Evolutionary conservation across 92 coral and sea anemone genomes (phyloP), one percentile per base, ranked within the genome.

Genomic region (Umimayanthus chanpuru): DNA sequence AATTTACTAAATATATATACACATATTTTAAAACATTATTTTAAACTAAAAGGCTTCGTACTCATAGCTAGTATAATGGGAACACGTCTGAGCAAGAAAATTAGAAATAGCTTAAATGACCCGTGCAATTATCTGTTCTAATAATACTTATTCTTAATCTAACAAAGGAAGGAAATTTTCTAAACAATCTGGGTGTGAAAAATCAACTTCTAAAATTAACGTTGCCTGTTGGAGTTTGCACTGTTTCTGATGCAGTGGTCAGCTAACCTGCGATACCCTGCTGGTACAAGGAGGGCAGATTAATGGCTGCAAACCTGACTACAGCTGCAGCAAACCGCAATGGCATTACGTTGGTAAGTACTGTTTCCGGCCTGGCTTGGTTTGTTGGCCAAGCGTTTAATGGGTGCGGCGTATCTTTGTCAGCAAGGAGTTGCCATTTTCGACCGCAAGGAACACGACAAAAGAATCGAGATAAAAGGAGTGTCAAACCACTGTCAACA

Each of bases 361-460:
- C 58, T 39, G 75, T 65, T 81, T 81, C 86, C 68, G 68, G 8
- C 68, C 86, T 81, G 86, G 44, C 86, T 38, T 32, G 47, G 73
- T 40, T 81, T 44, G 87, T 44, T 70, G 77, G 77, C 47, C 56
- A 40, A 81, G 65, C 64, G 25, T 41, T 47, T 18, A 81, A 44
- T 29, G 78, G 87, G 87, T 44, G 77, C 87, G 87, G 87, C 23
- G 58, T 15, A 43, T 66, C 75, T 41, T 44, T 68, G 30, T 72
- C 50, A 83, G 32, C 65, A 73, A 68, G 77, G 74, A 70, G 64
- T 26, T 25, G 40, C 38, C 65, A 43, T 18, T 68, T n/a, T 44
- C 67, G n/a, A 83, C 87, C 87, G 78, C 87, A 83, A 83, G 38
- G 18, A 49, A 39, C 61, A 25, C 4, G 77, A 83, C 87, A 83